Evolutionary conservation across 2,888 invertebrate species (phyloP).

Genomic region (Dastarcus helophoroides): DNA sequence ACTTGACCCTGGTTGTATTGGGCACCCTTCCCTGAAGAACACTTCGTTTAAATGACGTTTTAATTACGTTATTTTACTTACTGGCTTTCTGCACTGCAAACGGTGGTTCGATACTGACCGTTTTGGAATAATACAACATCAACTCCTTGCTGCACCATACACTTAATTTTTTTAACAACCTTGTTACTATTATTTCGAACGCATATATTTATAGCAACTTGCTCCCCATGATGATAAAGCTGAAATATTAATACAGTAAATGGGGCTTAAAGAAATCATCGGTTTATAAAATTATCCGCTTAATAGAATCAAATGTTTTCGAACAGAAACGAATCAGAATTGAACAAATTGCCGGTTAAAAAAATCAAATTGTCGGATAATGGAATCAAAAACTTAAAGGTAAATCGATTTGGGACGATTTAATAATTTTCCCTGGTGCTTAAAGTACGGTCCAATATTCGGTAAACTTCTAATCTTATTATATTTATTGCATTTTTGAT

Average conservation of each 20-base stretch:
- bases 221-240: constrained; percentile 72
- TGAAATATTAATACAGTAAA: constrained; percentile 17
- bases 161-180: constrained; percentile 89
- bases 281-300: too few relatives aligned
- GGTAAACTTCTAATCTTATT: too few relatives aligned
- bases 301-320: too few relatives aligned
- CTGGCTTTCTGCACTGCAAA: constrained; percentile 83
- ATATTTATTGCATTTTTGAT: too few relatives aligned
- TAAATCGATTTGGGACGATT: too few relatives aligned
- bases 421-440: too few relatives aligned
- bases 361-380: too few relatives aligned
- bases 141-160: constrained; percentile 87
- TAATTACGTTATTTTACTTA: constrained; percentile 41
- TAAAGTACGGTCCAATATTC: too few relatives aligned
- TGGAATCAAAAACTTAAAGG: too few relatives aligned
- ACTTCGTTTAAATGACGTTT: neutral
- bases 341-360: too few relatives aligned
- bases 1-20: constrained; percentile 74
- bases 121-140: constrained; percentile 94
- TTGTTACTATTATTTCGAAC: constrained; percentile 92
- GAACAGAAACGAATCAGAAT: too few relatives aligned
- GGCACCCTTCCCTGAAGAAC: constrained; percentile 66
- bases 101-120: constrained; percentile 84
- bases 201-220: constrained; percentile 79
- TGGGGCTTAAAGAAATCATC: too few relatives aligned